Percentiles rank a stretch among this genome's conserved stretches.
phyloP scores from a whole-genome alignment of 2,113 vertebrate species.

The Anser brachyrhynchus region DNA sequence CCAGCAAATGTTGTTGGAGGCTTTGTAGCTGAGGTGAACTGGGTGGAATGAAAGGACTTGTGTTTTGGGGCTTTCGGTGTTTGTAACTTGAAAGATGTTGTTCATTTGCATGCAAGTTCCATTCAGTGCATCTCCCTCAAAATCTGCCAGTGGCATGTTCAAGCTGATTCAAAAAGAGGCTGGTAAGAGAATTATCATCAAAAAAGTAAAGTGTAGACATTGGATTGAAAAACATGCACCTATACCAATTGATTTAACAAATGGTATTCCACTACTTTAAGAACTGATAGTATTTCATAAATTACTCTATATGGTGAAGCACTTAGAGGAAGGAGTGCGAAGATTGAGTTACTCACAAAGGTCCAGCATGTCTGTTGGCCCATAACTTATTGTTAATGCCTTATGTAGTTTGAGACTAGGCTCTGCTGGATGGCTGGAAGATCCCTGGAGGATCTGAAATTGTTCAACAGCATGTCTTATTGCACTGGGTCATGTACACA shows the following conservation, averaged over 20 bases:
- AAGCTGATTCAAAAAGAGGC: not conserved
- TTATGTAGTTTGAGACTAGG: not conserved
- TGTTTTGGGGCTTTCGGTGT: not conserved
- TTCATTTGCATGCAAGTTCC: not conserved
- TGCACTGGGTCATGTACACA: not conserved
- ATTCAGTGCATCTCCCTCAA: not conserved
- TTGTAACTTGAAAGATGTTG: not conserved
- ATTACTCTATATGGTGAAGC: not conserved
- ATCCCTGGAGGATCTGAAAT: not conserved
- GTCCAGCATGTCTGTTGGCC: not conserved
- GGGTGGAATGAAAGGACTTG: not conserved
- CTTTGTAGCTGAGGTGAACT: not conserved
- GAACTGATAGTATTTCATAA: not conserved
- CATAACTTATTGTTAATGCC: not conserved
- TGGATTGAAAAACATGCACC: not conserved
- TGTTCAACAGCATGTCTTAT: not conserved
- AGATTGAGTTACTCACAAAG: not conserved
- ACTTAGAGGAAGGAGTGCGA: not conserved
- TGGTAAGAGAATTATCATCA: not conserved
- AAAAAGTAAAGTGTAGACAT: not conserved
- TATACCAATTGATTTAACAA: not conserved
- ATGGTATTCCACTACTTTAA: not conserved
- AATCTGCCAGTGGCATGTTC: not conserved
- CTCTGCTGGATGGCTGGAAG: not conserved
- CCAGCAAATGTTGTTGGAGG: not conserved